Conservation (phyloP, 2,888 invertebrate species). For the Agrypnus murinus region DNA sequence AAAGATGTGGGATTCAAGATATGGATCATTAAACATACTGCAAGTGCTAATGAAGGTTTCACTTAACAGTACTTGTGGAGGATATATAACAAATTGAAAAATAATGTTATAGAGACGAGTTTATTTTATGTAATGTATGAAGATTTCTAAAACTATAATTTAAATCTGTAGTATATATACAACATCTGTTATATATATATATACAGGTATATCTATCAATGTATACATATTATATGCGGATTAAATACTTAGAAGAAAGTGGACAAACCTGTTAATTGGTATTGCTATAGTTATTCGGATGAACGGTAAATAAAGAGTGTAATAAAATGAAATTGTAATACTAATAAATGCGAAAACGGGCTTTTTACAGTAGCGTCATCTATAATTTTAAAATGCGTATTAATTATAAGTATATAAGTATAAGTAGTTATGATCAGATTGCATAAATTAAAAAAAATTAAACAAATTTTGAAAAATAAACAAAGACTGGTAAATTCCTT, state of each 20-base stretch:
- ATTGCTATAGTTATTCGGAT: no score
- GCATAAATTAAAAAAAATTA: no score
- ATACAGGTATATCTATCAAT: not conserved
- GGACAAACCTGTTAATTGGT: slow-evolving; percentile 30
- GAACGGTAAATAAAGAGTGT: no score
- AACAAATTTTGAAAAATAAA: no score
- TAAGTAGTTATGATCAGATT: no score
- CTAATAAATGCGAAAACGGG: no score
- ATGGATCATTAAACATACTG: slow-evolving; percentile 19
- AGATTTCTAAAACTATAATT: slow-evolving; percentile 23
- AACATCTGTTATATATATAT: slow-evolving; percentile 10
- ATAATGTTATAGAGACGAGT: not conserved
- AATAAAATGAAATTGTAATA: no score
- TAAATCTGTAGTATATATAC: slow-evolving; percentile 6
- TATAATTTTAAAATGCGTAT: no score
- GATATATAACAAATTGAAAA: not conserved
- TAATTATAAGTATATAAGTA: no score
- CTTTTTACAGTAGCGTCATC: no score
- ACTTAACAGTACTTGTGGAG: not conserved
- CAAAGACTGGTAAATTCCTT: no score
- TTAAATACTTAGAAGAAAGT: slow-evolving; percentile 39
- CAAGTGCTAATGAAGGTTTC: slow-evolving; percentile 11
- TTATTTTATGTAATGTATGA: slow-evolving; percentile 18
- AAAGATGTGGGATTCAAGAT: not conserved
- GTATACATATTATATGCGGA: not conserved